These are phyloP conservation scores for Pseudolaguvia tuberculata DNA, from an alignment of 2,113 vertebrate genomes.

Conservation along the genomic window DNA sequence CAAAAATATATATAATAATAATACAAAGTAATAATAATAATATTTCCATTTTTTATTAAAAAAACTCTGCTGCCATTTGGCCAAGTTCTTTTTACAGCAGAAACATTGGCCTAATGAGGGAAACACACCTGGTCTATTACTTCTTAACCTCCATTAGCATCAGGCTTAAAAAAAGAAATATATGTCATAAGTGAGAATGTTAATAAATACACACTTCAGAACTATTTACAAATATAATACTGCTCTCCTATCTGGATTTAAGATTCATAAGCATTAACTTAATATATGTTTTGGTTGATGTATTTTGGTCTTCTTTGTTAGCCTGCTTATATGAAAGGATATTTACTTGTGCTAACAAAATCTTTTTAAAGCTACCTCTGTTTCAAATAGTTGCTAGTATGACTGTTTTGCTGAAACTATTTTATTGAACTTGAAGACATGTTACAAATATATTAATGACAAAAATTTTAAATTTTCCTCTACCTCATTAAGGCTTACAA, in stretches of 20 bases:
- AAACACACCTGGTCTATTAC: background rate
- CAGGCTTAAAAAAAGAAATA: background rate
- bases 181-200: background rate
- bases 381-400: constrained; percentile 39
- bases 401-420: constrained; percentile 14
- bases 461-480: constrained; percentile 24
- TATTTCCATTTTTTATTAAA: background rate
- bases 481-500: constrained; percentile 12
- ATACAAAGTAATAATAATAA: too few relatives aligned
- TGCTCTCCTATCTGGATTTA: too few relatives aligned
- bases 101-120: background rate
- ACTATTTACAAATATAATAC: too few relatives aligned
- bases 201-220: background rate
- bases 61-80: background rate
- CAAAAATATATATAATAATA: too few relatives aligned
- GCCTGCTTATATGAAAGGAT: constrained; percentile 39
- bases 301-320: constrained; percentile 24
- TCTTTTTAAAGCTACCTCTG: constrained; percentile 40
- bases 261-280: too few relatives aligned
- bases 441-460: constrained; percentile 24
- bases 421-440: constrained; percentile 13
- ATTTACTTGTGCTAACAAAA: constrained; percentile 39
- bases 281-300: too few relatives aligned
- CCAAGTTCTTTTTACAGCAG: background rate
- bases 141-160: background rate